Percentiles rank a stretch among this genome's conserved stretches.
Evolutionary conservation across 1,140 invertebrate species (phyloP).

Genomic region (Aphidius ervi): DNA sequence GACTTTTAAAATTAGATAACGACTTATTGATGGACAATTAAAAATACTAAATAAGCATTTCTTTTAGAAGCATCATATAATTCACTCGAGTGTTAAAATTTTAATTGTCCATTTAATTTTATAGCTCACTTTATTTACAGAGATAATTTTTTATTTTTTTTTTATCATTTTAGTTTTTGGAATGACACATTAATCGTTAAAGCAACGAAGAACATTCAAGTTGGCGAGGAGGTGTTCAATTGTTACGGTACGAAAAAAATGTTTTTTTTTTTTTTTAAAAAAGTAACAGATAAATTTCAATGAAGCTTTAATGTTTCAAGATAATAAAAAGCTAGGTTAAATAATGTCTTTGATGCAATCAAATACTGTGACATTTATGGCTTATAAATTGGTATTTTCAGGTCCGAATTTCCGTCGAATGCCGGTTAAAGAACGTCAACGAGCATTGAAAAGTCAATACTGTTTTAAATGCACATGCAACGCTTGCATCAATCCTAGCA

Average conservation of each 20-base stretch:
- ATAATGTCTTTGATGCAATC: slow-evolving; percentile 25
- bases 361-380: slow-evolving; percentile 15
- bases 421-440: slow-evolving; percentile 56
- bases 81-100: too few species aligned
- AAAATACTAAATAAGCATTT: slow-evolving; percentile 10
- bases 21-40: slow-evolving; percentile 58
- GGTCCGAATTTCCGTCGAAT: slow-evolving; percentile 64
- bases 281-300: background rate
- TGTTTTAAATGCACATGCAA: slow-evolving; percentile 66
- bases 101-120: slow-evolving; percentile 11
- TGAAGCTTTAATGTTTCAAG: slow-evolving; percentile 12
- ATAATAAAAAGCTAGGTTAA: slow-evolving; percentile 8
- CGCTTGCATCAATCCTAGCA: slow-evolving; percentile 55
- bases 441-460: slow-evolving; percentile 64
- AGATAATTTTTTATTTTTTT: slow-evolving; percentile 26
- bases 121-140: slow-evolving; percentile 2
- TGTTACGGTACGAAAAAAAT: slow-evolving; percentile 63
- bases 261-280: slow-evolving; percentile 5
- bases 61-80: too few species aligned
- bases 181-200: slow-evolving; percentile 56
- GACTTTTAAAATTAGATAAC: too few species aligned
- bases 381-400: slow-evolving; percentile 26
- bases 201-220: slow-evolving; percentile 53
- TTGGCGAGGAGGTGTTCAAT: slow-evolving; percentile 64
- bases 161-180: slow-evolving; percentile 46